These are phyloP conservation scores for Astreopora myriophthalma DNA, from an alignment of 64 coral and sea anemone species.

Conservation along the genomic window DNA sequence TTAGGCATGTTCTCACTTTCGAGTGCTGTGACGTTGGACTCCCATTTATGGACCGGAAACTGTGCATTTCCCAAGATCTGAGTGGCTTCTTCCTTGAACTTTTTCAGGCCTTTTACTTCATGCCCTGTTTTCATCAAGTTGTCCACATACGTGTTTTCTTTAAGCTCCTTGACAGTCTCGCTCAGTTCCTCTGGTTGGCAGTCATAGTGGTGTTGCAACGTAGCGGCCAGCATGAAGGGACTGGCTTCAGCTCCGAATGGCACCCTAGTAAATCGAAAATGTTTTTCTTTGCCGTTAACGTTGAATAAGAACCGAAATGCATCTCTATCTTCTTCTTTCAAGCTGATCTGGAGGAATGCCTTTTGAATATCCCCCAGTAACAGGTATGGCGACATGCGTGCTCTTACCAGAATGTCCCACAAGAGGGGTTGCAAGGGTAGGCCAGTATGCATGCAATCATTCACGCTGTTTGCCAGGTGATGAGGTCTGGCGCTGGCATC, in stretches of 20 bases:
- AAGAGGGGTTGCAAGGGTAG: too few relatives aligned
- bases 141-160: not conserved
- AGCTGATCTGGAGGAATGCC: conserved; percentile 17
- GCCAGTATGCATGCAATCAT: conserved; percentile 66
- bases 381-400: not conserved
- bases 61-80: not conserved
- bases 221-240: conserved; percentile 8
- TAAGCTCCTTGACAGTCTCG: not conserved
- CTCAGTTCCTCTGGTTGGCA: not conserved
- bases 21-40: not conserved
- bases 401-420: conserved; percentile 35
- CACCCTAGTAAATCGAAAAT: not conserved
- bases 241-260: conserved; percentile 29
- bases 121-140: conserved; percentile 9
- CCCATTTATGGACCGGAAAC: conserved; percentile 28
- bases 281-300: conserved; percentile 20
- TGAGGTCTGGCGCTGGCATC: conserved; percentile 61
- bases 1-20: too few relatives aligned
- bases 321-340: conserved; percentile 35
- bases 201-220: conserved; percentile 4
- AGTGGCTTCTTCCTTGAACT: conserved; percentile 6
- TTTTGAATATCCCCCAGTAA: conserved; percentile 21
- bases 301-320: conserved; percentile 55
- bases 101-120: not conserved
- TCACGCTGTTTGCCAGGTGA: conserved; percentile 52